These are phyloP conservation scores for Acrossocheilus wenchowensis DNA, from an alignment of 2,797 vertebrate genomes.

Conservation along the genomic window DNA sequence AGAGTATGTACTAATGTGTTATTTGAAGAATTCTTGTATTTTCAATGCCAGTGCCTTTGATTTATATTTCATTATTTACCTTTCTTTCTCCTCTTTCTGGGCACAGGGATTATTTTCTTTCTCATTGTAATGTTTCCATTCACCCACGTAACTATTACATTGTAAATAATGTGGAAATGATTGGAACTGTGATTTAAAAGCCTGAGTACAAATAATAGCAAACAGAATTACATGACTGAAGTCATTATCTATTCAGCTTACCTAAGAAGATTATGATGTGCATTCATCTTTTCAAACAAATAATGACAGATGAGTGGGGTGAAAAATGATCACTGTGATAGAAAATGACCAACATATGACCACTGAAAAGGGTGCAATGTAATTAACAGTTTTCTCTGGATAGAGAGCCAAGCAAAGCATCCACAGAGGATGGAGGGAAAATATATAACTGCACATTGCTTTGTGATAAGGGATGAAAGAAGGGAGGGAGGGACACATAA, in stretches of 20 bases:
- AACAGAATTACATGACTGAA: conserved; percentile 30
- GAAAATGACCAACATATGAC: conserved; percentile 26
- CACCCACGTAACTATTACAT: conserved; percentile 10
- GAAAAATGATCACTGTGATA: not conserved
- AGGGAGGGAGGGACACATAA: not conserved
- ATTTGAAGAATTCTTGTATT: not conserved
- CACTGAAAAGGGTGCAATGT: conserved; percentile 26
- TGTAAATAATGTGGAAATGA: conserved; percentile 31
- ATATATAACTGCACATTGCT: conserved; percentile 33
- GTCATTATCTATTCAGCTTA: conserved; percentile 30
- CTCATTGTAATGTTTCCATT: not conserved
- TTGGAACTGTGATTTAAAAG: conserved; percentile 25
- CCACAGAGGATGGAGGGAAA: not conserved
- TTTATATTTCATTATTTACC: not conserved
- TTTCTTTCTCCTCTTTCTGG: not conserved
- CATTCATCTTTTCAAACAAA: conserved; percentile 34
- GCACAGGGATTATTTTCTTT: not conserved
- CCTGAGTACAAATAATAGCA: conserved; percentile 27
- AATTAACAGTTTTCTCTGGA: conserved; percentile 21
- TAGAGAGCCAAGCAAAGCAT: not conserved
- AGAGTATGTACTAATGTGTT: not conserved
- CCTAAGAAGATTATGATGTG: conserved; percentile 33
- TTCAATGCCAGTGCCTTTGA: not conserved
- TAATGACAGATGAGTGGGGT: conserved; percentile 29
- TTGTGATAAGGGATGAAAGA: conserved; percentile 44